Percentiles rank a stretch among this genome's conserved stretches.
These are phyloP conservation scores for Pocillopora verrucosa DNA, from an alignment of 64 coral and sea anemone species.

Conservation along the genomic window DNA sequence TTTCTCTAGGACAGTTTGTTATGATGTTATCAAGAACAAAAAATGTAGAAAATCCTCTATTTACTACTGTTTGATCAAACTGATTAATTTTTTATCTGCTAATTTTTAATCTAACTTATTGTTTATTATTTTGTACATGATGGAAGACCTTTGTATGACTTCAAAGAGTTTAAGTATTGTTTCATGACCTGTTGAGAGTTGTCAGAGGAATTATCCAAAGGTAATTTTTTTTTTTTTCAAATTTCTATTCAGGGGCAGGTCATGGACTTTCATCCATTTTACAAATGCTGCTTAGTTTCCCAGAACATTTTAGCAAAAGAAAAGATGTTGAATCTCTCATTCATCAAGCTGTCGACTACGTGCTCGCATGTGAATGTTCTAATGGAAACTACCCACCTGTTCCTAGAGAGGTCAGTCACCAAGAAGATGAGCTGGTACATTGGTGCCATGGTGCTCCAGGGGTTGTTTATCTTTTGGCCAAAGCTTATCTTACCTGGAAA, in stretches of 20 bases:
- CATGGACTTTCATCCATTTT: constrained; percentile 90
- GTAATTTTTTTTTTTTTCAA: background rate
- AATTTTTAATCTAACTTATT: too few species aligned
- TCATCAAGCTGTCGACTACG: constrained; percentile 55
- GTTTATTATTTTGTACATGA: too few species aligned
- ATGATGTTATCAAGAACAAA: too few species aligned
- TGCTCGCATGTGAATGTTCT: constrained; percentile 52
- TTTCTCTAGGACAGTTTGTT: too few species aligned
- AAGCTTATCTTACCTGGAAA: constrained; percentile 89
- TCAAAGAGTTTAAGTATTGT: too few species aligned
- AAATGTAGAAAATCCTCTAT: too few species aligned
- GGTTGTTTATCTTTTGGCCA: constrained; percentile 85
- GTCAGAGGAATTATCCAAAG: too few species aligned
- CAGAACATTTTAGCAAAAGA: constrained; percentile 67
- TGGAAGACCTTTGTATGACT: too few species aligned
- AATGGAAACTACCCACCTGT: constrained; percentile 86
- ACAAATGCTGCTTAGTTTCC: constrained; percentile 82
- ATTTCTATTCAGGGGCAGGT: constrained; percentile 67
- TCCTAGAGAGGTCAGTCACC: constrained; percentile 43
- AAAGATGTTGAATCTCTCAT: constrained; percentile 73
- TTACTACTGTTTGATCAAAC: too few species aligned
- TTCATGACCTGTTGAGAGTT: too few species aligned
- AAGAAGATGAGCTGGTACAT: constrained; percentile 72
- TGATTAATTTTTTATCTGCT: too few species aligned
- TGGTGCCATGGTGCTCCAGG: constrained; percentile 99